These are phyloP conservation scores for Griposia aprilina DNA, from an alignment of 2,888 invertebrate genomes.

Conservation along the genomic window DNA sequence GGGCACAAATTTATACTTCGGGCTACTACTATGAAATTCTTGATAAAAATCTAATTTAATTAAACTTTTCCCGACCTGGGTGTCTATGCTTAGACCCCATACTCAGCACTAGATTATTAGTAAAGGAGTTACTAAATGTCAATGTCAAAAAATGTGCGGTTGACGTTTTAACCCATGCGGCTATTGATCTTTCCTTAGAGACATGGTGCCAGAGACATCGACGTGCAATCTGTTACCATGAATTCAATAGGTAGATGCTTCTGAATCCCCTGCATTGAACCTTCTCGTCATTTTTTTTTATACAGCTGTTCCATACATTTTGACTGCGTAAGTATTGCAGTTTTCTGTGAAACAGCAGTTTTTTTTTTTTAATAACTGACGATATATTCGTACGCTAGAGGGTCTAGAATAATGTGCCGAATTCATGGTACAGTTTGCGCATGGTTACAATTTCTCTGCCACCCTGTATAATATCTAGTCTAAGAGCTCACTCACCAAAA, in stretches of 20 bases:
- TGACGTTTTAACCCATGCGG: not conserved
- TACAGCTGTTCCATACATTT: too few relatives aligned
- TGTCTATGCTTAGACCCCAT: not conserved
- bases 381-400: too few relatives aligned
- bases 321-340: too few relatives aligned
- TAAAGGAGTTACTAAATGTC: not conserved
- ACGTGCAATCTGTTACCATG: too few relatives aligned
- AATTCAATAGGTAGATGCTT: too few relatives aligned
- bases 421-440: not conserved
- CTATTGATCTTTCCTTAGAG: not conserved
- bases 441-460: not conserved
- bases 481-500: constrained; percentile 66
- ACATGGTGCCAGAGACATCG: too few relatives aligned
- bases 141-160: not conserved
- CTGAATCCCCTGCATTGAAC: too few relatives aligned
- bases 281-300: too few relatives aligned
- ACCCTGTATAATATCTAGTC: not conserved
- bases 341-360: too few relatives aligned
- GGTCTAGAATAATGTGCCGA: too few relatives aligned
- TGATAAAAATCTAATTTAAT: not conserved
- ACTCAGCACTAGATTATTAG: not conserved
- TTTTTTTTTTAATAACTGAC: too few relatives aligned
- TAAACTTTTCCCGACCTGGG: not conserved
- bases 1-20: not conserved
- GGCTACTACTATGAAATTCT: not conserved